phyloP scores from a whole-genome alignment of 1,140 invertebrate species.

The Ostrea denselamellosa region DNA sequence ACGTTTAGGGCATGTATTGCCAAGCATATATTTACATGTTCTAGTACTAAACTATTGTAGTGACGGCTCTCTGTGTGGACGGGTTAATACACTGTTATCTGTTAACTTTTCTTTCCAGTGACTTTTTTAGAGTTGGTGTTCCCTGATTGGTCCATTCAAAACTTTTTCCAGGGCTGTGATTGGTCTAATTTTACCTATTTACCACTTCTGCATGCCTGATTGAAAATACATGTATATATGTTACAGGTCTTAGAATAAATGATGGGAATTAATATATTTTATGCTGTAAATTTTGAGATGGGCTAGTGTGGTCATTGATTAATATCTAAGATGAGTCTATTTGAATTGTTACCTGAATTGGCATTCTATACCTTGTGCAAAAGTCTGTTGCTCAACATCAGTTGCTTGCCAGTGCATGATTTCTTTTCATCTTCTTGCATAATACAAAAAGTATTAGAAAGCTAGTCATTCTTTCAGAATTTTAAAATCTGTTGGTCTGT shows the following conservation, averaged over 20 bases:
- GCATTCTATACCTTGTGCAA: background rate
- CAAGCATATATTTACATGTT: constrained; percentile 39
- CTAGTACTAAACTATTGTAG: constrained; percentile 35
- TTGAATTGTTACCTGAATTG: background rate
- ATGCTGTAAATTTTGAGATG: background rate
- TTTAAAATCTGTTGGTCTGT: background rate
- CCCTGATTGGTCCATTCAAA: constrained; percentile 31
- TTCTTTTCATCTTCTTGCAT: constrained; percentile 13
- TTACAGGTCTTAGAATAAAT: constrained; percentile 4
- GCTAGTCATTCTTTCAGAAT: background rate
- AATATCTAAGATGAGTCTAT: background rate
- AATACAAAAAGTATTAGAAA: background rate
- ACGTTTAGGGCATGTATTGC: constrained; percentile 22
- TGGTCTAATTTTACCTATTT: constrained; percentile 43
- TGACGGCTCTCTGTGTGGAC: constrained; percentile 21
- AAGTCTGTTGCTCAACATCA: background rate
- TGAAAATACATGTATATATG: constrained; percentile 6
- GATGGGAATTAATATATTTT: background rate
- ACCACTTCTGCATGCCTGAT: constrained; percentile 48
- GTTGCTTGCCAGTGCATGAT: constrained; percentile 30
- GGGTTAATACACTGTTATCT: constrained; percentile 35
- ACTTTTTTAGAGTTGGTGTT: constrained; percentile 43
- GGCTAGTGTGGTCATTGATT: background rate
- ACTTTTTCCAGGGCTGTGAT: constrained; percentile 34
- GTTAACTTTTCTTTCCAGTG: constrained; percentile 43